Conservation (phyloP, 2,888 invertebrate genomes). For the Apodemia zela region DNA sequence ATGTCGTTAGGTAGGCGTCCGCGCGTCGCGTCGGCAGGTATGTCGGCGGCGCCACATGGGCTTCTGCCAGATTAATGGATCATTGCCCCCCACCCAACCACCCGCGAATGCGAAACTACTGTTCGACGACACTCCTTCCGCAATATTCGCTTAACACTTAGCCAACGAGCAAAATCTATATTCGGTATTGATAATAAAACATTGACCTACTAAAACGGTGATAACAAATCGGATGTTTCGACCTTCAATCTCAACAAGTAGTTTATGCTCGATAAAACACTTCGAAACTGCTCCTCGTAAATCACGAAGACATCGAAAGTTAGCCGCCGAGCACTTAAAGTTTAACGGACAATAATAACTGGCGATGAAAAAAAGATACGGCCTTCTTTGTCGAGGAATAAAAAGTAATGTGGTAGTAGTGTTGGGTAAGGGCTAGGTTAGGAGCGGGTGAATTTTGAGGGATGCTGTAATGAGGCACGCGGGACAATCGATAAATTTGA, state of each 20-base stretch:
- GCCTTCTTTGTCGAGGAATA: slow-evolving; percentile 57
- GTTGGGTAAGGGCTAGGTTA: slow-evolving; percentile 72
- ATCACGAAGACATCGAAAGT: slow-evolving; percentile 76
- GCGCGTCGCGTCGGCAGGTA: slow-evolving; percentile 75
- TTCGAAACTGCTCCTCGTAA: slow-evolving; percentile 73
- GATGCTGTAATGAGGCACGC: slow-evolving; percentile 74
- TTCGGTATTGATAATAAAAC: slow-evolving; percentile 37
- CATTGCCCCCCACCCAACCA: slow-evolving; percentile 82
- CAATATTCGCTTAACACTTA: slow-evolving; percentile 49
- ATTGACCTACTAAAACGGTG: slow-evolving; percentile 55
- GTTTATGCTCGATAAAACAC: slow-evolving; percentile 80
- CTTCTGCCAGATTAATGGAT: slow-evolving; percentile 92
- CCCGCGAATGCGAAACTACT: slow-evolving; percentile 68
- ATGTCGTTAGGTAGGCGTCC: slow-evolving; percentile 77
- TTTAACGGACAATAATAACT: slow-evolving; percentile 79
- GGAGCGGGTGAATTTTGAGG: slow-evolving; percentile 74
- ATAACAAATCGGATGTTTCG: slow-evolving; percentile 49
- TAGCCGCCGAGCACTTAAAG: slow-evolving; percentile 77
- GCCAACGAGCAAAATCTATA: slow-evolving; percentile 30
- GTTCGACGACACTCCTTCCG: slow-evolving; percentile 52
- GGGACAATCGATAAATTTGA: slow-evolving; percentile 80
- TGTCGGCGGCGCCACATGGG: slow-evolving; percentile 87
- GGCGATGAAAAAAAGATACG: slow-evolving; percentile 69
- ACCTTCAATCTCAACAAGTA: slow-evolving; percentile 77
- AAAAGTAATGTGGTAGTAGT: slow-evolving; percentile 74